Percentiles rank a stretch among this genome's conserved stretches.
Conservation (phyloP, 64 coral and sea anemone genomes). For the Trachythela sp. region DNA sequence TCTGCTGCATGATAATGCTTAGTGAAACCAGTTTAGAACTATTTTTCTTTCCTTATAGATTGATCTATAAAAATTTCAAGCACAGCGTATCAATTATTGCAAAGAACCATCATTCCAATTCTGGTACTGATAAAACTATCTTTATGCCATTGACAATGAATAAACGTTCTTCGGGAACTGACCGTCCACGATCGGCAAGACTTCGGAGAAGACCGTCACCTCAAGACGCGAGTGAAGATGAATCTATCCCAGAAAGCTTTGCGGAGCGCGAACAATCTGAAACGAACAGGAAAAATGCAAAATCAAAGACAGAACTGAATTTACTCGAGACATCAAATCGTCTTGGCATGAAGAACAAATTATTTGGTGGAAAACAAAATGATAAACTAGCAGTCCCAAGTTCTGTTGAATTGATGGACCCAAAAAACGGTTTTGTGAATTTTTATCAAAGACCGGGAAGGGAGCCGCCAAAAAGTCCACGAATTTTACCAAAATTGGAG, state of each 20-base stretch:
- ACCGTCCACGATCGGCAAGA: neutral
- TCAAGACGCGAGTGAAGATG: neutral
- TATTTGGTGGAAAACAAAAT: neutral
- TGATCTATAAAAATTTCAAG: too few species aligned
- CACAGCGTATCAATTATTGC: too few species aligned
- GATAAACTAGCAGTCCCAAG: neutral
- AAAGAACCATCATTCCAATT: too few species aligned
- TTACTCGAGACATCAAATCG: neutral
- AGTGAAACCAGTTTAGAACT: too few species aligned
- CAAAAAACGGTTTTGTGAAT: neutral
- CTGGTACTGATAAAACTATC: too few species aligned
- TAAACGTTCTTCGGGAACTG: neutral
- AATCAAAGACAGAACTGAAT: neutral
- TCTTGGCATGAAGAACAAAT: neutral
- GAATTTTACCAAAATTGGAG: neutral
- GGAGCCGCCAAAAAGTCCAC: neutral
- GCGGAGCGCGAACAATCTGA: neutral
- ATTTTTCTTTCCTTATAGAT: too few species aligned
- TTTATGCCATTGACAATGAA: neutral
- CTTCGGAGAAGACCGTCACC: neutral
- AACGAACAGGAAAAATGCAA: neutral
- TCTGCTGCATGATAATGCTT: too few species aligned
- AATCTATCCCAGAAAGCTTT: neutral
- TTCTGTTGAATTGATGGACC: neutral
- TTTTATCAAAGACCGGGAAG: neutral